phyloP scores from a whole-genome alignment of 1,140 invertebrate genomes.

The Zophobas morio region DNA sequence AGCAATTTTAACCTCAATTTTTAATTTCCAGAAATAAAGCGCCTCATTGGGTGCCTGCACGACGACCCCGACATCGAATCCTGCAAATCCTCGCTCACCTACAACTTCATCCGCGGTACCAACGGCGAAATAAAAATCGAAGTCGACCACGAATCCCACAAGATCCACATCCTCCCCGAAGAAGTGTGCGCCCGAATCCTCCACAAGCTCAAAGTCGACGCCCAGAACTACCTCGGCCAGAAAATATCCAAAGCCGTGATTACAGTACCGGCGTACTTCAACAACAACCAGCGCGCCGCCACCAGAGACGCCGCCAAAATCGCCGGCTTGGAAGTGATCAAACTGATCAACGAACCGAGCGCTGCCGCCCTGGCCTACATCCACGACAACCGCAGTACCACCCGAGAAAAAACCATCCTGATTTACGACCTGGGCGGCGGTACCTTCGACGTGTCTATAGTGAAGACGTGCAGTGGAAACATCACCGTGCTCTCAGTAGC shows the following conservation, averaged over 20 bases:
- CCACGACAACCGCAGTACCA: slow-evolving; percentile 73
- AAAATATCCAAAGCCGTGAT: slow-evolving; percentile 74
- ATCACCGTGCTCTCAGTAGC: slow-evolving; percentile 83
- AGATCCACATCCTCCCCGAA: not conserved
- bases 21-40: slow-evolving; percentile 28
- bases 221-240: slow-evolving; percentile 66
- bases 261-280: slow-evolving; percentile 81
- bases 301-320: slow-evolving; percentile 75
- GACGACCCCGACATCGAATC: slow-evolving; percentile 32
- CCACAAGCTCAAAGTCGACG: slow-evolving; percentile 23
- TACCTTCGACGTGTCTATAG: slow-evolving; percentile 83
- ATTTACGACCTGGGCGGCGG: slow-evolving; percentile 78
- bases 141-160: not conserved
- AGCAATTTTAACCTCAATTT: slow-evolving; percentile 63
- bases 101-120: slow-evolving; percentile 7
- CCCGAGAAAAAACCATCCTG: slow-evolving; percentile 70
- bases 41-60: slow-evolving; percentile 28
- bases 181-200: slow-evolving; percentile 30
- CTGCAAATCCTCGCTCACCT: not conserved
- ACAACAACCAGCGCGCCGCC: slow-evolving; percentile 76
- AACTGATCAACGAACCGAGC: slow-evolving; percentile 79
- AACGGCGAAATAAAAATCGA: slow-evolving; percentile 10
- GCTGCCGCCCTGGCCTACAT: slow-evolving; percentile 78
- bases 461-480: slow-evolving; percentile 85
- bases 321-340: slow-evolving; percentile 77